Percentiles rank a stretch among this genome's conserved stretches.
Evolutionary conservation across 2,797 vertebrate species (phyloP).

Genomic region (Vireo griseus): DNA sequence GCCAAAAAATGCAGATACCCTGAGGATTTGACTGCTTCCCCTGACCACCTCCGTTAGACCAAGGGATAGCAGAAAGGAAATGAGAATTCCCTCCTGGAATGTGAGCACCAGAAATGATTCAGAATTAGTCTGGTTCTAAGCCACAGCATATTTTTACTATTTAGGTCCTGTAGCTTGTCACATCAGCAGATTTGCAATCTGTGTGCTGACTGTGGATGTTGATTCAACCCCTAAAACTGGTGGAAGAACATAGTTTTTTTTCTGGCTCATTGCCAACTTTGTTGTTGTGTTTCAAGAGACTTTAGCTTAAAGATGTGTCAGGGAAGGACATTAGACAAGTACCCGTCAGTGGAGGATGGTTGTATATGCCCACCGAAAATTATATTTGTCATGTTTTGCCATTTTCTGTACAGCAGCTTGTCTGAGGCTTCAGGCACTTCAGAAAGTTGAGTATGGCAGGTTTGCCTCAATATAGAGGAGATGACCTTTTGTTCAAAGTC

Average conservation of each 20-base stretch:
- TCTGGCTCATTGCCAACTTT: neutral
- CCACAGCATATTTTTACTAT: neutral
- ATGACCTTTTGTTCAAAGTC: neutral
- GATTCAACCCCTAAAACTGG: neutral
- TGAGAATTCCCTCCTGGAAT: neutral
- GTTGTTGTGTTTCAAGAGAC: neutral
- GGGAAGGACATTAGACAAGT: neutral
- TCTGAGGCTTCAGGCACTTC: neutral
- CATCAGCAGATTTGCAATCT: neutral
- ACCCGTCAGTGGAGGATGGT: neutral
- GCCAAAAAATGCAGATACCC: neutral
- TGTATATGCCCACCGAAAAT: rapidly evolving
- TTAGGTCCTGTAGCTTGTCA: neutral
- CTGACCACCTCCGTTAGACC: neutral
- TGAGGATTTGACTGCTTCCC: neutral
- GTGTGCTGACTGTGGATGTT: neutral
- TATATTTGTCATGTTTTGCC: neutral
- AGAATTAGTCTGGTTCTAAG: neutral
- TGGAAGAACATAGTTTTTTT: neutral
- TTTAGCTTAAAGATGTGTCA: neutral
- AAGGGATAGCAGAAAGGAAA: neutral
- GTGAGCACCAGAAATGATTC: neutral
- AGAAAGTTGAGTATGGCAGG: neutral
- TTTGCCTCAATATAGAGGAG: neutral
- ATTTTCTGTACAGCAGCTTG: neutral